Conservation (phyloP, 2,888 invertebrate genomes). For the Lithophane socia region DNA sequence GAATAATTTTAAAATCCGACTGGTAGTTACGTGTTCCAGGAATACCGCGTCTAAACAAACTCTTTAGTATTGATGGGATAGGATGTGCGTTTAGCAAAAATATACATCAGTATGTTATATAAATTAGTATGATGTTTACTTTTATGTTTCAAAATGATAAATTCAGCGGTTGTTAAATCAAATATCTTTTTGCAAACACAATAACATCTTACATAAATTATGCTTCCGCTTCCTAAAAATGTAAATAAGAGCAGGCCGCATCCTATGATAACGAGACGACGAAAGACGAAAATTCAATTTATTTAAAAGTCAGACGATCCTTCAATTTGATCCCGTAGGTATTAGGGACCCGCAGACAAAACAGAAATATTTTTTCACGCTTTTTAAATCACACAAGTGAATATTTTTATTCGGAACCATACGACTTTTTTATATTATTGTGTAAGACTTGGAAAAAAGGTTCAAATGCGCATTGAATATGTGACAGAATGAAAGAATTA, state of each 20-base stretch:
- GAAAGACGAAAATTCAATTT: constrained; percentile 35
- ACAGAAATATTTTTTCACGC: background rate
- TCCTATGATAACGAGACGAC: constrained; percentile 22
- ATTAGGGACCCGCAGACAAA: constrained; percentile 2
- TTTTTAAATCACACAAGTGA: background rate
- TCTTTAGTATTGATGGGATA: background rate
- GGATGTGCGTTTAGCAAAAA: background rate
- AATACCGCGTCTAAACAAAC: background rate
- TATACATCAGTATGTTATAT: background rate
- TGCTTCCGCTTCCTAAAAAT: constrained; percentile 10
- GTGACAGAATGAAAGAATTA: too few relatives aligned
- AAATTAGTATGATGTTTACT: background rate
- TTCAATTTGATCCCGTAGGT: constrained; percentile 35
- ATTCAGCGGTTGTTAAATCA: background rate
- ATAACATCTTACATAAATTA: constrained; percentile 4
- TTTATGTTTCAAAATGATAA: background rate
- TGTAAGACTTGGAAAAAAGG: too few relatives aligned
- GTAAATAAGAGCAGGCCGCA: constrained; percentile 31
- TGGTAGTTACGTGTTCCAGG: too few relatives aligned
- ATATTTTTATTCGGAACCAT: background rate
- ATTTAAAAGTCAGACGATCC: constrained; percentile 36
- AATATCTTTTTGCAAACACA: constrained; percentile 6
- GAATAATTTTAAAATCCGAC: rapidly evolving
- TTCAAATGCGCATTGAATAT: too few relatives aligned
- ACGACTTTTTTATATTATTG: background rate